Percentiles rank a stretch among this genome's conserved stretches.
Conservation (phyloP, 2,797 vertebrate genomes). For the Sebastolobus alascanus region DNA sequence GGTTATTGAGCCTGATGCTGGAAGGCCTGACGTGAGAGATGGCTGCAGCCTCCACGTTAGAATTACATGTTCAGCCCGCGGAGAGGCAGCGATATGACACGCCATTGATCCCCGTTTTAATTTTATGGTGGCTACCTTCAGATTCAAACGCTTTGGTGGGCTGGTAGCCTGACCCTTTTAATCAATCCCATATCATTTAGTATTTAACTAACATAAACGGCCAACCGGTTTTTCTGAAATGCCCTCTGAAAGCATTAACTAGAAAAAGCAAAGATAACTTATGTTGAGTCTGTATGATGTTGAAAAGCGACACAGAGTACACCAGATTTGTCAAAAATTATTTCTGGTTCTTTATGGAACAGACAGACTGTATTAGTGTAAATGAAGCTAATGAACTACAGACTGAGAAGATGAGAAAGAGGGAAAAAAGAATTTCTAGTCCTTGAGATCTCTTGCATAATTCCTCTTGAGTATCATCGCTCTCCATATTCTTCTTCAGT, state of each 20-base stretch:
- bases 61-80: conserved; percentile 77
- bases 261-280: conserved; percentile 34
- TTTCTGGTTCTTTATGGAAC: conserved; percentile 46
- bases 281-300: conserved; percentile 23
- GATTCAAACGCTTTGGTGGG: conserved; percentile 76
- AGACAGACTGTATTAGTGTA: conserved; percentile 51
- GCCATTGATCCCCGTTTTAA: conserved; percentile 86
- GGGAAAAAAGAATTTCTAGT: conserved; percentile 56
- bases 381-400: conserved; percentile 62
- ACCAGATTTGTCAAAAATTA: conserved; percentile 44
- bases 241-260: conserved; percentile 51
- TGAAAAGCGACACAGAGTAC: conserved; percentile 28
- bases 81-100: conserved; percentile 82
- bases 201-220: conserved; percentile 75
- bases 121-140: conserved; percentile 87
- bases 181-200: conserved; percentile 80
- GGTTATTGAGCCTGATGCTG: conserved; percentile 75
- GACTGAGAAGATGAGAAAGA: conserved; percentile 42
- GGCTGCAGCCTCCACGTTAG: conserved; percentile 76
- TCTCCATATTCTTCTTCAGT: conserved; percentile 72
- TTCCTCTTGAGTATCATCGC: conserved; percentile 71
- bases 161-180: conserved; percentile 69
- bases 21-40: conserved; percentile 74
- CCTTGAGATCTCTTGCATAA: conserved; percentile 70
- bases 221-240: conserved; percentile 61